Evolutionary conservation across 2,113 vertebrate species (phyloP).

Genomic region (Salvelinus fontinalis): DNA sequence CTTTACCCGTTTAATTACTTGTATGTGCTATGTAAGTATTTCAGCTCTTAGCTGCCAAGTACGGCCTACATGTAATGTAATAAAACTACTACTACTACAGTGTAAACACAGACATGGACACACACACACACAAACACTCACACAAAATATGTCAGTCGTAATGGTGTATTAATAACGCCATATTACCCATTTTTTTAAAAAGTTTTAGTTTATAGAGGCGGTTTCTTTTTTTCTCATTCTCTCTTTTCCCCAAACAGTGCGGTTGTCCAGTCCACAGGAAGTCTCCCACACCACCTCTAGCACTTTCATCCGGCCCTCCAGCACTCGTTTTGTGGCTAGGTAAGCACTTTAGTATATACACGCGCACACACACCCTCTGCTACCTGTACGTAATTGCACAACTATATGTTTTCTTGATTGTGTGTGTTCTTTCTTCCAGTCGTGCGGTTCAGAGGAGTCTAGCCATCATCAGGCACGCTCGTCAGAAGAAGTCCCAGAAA

Average conservation of each 20-base stretch:
- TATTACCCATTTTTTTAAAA: not conserved
- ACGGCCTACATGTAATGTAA: too few species aligned
- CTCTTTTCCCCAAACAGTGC: constrained; percentile 31
- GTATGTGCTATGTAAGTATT: too few species aligned
- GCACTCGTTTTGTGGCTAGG: constrained; percentile 85
- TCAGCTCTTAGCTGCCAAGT: too few species aligned
- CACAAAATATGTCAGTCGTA: not conserved
- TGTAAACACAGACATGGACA: too few species aligned
- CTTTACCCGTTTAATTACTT: too few species aligned
- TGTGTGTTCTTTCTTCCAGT: constrained; percentile 56
- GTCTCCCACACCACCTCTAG: constrained; percentile 31
- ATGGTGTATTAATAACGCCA: too few species aligned
- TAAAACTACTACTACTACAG: too few species aligned
- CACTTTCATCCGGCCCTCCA: constrained; percentile 50
- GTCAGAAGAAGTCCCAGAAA: constrained; percentile 79
- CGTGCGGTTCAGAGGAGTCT: constrained; percentile 91
- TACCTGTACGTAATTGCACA: not conserved
- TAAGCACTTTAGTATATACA: constrained; percentile 50
- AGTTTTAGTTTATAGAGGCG: not conserved
- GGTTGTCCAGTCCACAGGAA: constrained; percentile 42
- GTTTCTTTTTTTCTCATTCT: not conserved
- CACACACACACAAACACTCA: constrained; percentile 7
- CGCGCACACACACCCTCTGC: not conserved
- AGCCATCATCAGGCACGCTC: constrained; percentile 88
- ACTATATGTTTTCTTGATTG: not conserved